Conservation (phyloP, 2,113 vertebrate genomes). For the Gorsachius goisagi region DNA sequence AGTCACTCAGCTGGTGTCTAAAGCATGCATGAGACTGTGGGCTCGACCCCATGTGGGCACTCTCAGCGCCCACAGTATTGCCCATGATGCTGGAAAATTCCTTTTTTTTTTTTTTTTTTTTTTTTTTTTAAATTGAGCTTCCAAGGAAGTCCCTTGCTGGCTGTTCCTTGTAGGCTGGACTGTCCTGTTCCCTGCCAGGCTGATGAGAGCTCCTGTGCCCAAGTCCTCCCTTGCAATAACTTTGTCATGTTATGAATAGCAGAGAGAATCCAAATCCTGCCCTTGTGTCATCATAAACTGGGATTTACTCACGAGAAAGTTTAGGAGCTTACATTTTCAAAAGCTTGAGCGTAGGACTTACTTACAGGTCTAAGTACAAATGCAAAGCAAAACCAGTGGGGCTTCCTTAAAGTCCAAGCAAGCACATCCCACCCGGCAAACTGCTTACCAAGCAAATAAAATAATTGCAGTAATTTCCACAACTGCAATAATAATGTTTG, state of each 20-base stretch:
- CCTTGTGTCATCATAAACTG: not conserved
- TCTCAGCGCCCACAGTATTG: not conserved
- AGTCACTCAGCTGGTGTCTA: not conserved
- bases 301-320: not conserved
- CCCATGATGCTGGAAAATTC: not conserved
- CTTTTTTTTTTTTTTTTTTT: too few relatives aligned
- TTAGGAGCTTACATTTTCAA: not conserved
- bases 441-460: not conserved
- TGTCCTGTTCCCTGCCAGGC: not conserved
- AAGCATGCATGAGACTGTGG: not conserved
- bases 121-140: not conserved
- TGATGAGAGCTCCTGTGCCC: not conserved
- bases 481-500: not conserved
- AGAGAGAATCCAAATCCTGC: not conserved
- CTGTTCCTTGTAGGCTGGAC: not conserved
- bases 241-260: not conserved
- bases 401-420: not conserved
- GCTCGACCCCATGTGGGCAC: fast-evolving
- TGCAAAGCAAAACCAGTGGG: not conserved
- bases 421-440: not conserved
- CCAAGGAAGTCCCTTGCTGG: not conserved
- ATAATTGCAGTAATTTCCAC: not conserved
- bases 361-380: not conserved
- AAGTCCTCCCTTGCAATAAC: not conserved
- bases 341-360: not conserved